Percentiles rank a stretch among this genome's conserved stretches.
Evolutionary conservation across 2,113 vertebrate genomes (phyloP).

Genomic region (Rhadina sibilatrix): DNA sequence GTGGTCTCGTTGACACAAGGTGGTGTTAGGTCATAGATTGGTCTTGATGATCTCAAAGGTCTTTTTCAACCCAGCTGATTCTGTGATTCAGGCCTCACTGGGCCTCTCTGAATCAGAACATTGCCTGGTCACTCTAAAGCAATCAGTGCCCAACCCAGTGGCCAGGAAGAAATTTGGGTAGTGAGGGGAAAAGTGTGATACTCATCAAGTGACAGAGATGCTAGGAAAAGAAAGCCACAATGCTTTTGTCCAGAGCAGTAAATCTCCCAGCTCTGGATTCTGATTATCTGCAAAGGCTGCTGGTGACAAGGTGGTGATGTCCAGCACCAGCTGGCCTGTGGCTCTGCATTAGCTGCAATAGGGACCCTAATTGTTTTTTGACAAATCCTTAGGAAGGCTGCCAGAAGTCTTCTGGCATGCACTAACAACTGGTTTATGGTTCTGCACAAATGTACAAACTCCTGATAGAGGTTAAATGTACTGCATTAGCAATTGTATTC

Average conservation of each 20-base stretch:
- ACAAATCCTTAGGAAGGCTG: conserved; percentile 35
- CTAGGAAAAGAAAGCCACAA: background rate
- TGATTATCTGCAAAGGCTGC: background rate
- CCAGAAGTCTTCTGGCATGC: background rate
- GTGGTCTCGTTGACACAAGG: background rate
- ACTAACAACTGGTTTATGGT: background rate
- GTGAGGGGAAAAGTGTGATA: background rate
- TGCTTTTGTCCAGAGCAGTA: background rate
- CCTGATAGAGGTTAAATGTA: conserved; percentile 14
- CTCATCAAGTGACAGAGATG: background rate
- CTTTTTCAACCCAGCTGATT: background rate
- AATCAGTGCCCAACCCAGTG: background rate
- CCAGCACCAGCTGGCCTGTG: background rate
- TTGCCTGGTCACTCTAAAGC: background rate
- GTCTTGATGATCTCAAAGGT: background rate
- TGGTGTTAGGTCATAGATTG: background rate
- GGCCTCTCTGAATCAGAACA: background rate
- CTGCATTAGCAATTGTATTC: background rate
- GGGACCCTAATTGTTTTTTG: conserved; percentile 8
- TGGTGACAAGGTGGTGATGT: background rate
- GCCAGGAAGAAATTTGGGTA: conserved; percentile 41
- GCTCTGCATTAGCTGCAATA: background rate
- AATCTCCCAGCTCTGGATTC: background rate
- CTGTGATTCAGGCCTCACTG: background rate
- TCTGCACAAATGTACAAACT: background rate